Percentiles rank a stretch among this genome's conserved stretches.
Conservation (phyloP, 2,797 vertebrate genomes). For the Gymnothorax reevesii region DNA sequence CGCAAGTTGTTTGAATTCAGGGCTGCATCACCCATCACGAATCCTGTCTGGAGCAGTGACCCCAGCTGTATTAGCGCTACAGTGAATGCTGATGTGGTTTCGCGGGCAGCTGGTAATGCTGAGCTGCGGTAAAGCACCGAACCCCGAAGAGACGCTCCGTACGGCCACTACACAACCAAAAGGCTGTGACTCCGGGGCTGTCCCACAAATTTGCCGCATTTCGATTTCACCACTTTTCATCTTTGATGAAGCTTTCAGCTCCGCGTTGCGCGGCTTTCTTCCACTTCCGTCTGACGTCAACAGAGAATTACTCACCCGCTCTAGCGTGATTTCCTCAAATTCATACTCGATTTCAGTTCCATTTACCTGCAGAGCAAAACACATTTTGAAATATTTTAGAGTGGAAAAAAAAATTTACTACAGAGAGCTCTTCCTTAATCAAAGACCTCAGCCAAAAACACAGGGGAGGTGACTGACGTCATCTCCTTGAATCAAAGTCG, state of each 20-base stretch:
- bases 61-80: neutral
- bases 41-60: too few species aligned
- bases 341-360: constrained; percentile 98
- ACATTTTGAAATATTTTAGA: neutral
- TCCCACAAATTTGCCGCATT: neutral
- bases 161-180: neutral
- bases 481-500: too few species aligned
- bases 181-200: neutral
- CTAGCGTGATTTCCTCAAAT: constrained; percentile 97
- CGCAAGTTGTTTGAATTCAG: neutral
- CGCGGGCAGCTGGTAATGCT: neutral
- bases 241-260: neutral
- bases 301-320: constrained; percentile 81
- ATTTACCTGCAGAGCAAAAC: constrained; percentile 78
- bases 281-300: neutral
- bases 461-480: too few species aligned
- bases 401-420: neutral
- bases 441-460: too few species aligned
- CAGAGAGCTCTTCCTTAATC: too few species aligned
- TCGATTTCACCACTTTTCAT: neutral
- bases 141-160: neutral
- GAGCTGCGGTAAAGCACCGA: neutral
- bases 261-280: neutral
- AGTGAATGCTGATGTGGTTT: neutral
- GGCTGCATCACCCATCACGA: neutral